Conservation (phyloP, 1,140 invertebrate species). For the Brachionus manjavacas region DNA sequence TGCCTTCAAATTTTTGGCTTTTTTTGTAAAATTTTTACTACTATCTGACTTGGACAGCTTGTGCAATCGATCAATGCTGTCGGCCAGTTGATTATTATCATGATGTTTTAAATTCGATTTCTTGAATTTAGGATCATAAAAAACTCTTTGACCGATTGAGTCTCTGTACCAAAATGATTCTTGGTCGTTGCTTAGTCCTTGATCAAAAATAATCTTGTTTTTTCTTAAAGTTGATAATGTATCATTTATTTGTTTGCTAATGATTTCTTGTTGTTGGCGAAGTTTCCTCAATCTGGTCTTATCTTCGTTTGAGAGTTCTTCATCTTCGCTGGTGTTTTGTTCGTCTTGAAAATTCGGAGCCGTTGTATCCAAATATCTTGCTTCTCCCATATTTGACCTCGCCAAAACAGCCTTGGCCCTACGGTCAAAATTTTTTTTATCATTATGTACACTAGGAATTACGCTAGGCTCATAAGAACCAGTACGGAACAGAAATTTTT, state of each 20-base stretch:
- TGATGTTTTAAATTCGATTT: background rate
- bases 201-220: background rate
- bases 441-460: background rate
- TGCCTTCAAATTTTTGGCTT: background rate
- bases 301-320: background rate
- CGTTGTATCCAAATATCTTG: background rate
- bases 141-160: background rate
- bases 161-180: background rate
- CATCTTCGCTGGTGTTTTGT: background rate
- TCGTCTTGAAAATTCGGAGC: background rate
- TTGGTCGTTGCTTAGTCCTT: background rate
- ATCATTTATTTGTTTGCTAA: constrained; percentile 15
- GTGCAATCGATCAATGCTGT: background rate
- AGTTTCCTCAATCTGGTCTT: background rate
- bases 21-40: background rate
- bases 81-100: background rate
- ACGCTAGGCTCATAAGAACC: background rate
- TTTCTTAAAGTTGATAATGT: background rate
- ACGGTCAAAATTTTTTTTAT: background rate
- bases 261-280: background rate
- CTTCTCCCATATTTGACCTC: background rate
- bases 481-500: background rate
- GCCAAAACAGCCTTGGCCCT: background rate
- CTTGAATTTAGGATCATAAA: background rate
- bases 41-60: constrained; percentile 20